Base-by-base conservation (phyloP, 2,888 invertebrate genomes). In the Drosophila leonis region DNA sequence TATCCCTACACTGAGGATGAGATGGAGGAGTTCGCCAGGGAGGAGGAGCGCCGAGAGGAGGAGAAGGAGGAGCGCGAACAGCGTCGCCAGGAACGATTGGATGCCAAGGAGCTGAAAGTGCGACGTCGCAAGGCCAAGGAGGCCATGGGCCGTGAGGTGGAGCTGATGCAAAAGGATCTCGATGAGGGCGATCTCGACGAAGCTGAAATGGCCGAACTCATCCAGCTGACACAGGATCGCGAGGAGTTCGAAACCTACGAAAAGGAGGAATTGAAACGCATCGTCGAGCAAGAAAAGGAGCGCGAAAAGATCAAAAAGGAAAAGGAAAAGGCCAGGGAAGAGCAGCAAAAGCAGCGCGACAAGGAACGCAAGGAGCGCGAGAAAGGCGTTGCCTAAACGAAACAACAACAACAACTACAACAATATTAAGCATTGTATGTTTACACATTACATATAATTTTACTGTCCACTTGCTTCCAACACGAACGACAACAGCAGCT, bases 1-100 rank as follows among this genome's bases (percentile, higher is more conserved):
- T 86, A 86, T 78, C 86, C 86, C 0, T 86, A 86, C 33, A 85
- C 78, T 15, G 83, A 85, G 0, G 77, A 78, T 1, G 86, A 86
- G 56, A 69, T 69, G 73, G 72, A 86, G 29, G 74, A 80, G n/a
- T 86, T 86, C 6, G 74, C 57, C 1, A 12, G 41, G 10, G 83
- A 82, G 46, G 74, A 75, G 20, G 69, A 88, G 61, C 83, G 86
- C 7, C 75, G 76, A 0, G 56, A 57, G 49, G 29, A 63, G 65
- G 86, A 80, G 68, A 69, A 60, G 24, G 76, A 65, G 49, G 74
- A 62, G 18, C 80, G 80, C 0, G 78, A 78, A 29, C 29, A 71
- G 68, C 69, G 62, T 0, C 80, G 69, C 13, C 61, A 67, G 56
- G 78, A 78, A 0, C 15, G 64, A 0, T 10, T 69, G 0, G 78